phyloP scores from a whole-genome alignment of 2,113 vertebrate species.

The Orthonyx spaldingii region DNA sequence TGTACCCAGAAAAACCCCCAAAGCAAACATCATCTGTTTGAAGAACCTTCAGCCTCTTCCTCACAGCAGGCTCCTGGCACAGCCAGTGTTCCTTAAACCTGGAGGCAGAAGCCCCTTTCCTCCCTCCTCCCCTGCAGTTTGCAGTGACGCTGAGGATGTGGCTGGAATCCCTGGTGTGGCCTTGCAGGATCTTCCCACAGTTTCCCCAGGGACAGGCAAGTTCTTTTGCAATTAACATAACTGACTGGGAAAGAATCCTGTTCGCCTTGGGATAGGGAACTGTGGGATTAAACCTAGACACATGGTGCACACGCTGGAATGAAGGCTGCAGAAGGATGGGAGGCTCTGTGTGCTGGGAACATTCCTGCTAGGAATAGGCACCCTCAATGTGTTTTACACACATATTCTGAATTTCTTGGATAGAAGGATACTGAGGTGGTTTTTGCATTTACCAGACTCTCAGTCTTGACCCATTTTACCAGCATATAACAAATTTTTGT shows the following conservation, averaged over 20 bases:
- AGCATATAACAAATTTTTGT: background rate
- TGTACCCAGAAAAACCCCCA: background rate
- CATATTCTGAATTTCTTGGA: background rate
- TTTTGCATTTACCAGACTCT: background rate
- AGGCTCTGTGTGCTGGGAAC: background rate
- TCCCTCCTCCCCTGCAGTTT: background rate
- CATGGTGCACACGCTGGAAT: background rate
- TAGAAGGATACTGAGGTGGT: background rate
- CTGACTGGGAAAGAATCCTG: conserved; percentile 45
- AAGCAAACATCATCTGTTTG: rapidly evolving
- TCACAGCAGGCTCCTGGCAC: background rate
- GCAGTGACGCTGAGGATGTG: background rate
- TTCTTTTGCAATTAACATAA: conserved; percentile 29
- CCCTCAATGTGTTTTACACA: rapidly evolving
- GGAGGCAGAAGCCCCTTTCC: background rate
- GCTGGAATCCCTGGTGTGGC: background rate
- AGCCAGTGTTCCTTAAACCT: background rate
- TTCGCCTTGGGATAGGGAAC: conserved; percentile 11
- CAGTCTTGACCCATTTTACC: background rate
- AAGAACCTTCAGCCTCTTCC: background rate
- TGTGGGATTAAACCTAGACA: conserved; percentile 3
- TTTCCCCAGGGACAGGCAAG: conserved; percentile 7
- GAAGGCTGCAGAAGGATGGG: background rate
- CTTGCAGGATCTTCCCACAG: background rate
- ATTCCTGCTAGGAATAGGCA: background rate